phyloP scores from a whole-genome alignment of 2,888 invertebrate genomes.

The Leistus spinibarbis region DNA sequence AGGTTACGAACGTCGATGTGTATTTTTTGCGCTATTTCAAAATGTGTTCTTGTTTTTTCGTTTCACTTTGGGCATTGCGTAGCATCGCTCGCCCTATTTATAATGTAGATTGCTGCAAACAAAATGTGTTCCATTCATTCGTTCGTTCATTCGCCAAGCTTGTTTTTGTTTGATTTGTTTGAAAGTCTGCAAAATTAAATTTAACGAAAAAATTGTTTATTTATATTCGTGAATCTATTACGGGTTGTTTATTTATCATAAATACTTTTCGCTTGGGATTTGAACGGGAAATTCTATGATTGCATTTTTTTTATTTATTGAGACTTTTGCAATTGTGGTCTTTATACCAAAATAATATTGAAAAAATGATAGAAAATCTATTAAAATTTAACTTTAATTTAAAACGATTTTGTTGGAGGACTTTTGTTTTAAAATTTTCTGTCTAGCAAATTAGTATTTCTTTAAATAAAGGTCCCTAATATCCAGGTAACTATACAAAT shows the following conservation, averaged over 20 bases:
- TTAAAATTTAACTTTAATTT: no score
- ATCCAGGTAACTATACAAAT: no score
- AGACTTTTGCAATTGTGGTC: not conserved
- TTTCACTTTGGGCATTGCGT: not conserved
- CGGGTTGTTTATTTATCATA: not conserved
- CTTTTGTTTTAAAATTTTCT: no score
- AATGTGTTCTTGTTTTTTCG: not conserved
- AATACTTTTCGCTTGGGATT: not conserved
- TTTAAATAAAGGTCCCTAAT: no score
- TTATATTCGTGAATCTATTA: not conserved
- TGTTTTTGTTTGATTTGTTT: not conserved
- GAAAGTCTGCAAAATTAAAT: not conserved
- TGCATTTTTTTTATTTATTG: not conserved
- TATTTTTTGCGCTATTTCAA: not conserved
- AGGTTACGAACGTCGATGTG: not conserved
- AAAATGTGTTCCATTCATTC: not conserved
- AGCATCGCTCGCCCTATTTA: conserved; percentile 6
- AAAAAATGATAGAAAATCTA: no score
- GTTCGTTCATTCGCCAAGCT: no score
- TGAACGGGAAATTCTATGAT: not conserved
- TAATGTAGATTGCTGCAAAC: conserved; percentile 2
- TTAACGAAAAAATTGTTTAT: not conserved
- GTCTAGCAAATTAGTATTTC: no score
- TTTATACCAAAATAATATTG: not conserved
- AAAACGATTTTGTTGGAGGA: no score